Evolutionary conservation across 2,113 vertebrate genomes (phyloP).

Genomic region (Calonectris borealis): DNA sequence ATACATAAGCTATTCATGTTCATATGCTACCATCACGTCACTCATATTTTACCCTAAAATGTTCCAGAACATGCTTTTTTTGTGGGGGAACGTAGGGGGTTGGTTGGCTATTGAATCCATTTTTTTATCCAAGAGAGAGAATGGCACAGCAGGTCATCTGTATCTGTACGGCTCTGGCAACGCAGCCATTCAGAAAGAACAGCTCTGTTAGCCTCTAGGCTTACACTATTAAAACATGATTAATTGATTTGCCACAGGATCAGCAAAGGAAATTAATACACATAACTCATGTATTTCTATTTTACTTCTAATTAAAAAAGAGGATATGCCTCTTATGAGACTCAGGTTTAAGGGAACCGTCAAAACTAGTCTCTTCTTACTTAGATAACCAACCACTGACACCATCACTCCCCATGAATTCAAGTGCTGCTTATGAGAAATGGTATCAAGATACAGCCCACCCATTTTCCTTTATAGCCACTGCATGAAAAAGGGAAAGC

Average conservation of each 20-base stretch:
- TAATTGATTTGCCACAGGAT: conserved; percentile 42
- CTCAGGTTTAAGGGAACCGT: not conserved
- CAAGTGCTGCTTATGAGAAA: not conserved
- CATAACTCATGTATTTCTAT: conserved; percentile 4
- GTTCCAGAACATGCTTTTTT: not conserved
- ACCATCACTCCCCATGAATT: not conserved
- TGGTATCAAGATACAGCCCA: not conserved
- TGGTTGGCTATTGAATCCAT: not conserved
- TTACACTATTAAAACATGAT: conserved; percentile 32
- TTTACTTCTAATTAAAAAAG: conserved; percentile 20
- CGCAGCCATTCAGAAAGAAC: not conserved
- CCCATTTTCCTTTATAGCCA: not conserved
- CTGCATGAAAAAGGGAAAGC: not conserved
- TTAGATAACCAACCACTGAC: not conserved
- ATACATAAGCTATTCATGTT: not conserved
- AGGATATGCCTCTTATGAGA: not conserved
- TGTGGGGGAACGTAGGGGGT: not conserved
- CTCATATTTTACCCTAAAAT: not conserved
- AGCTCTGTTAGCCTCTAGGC: not conserved
- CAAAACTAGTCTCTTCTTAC: not conserved
- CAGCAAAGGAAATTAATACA: conserved; percentile 20
- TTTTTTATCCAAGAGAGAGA: not conserved
- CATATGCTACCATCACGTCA: not conserved
- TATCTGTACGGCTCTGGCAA: not conserved
- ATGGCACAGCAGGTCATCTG: not conserved